Evolutionary conservation across 2,888 invertebrate species (phyloP), one percentile per base, ranked within the genome.

Genomic region (Frankliniella fusca): DNA sequence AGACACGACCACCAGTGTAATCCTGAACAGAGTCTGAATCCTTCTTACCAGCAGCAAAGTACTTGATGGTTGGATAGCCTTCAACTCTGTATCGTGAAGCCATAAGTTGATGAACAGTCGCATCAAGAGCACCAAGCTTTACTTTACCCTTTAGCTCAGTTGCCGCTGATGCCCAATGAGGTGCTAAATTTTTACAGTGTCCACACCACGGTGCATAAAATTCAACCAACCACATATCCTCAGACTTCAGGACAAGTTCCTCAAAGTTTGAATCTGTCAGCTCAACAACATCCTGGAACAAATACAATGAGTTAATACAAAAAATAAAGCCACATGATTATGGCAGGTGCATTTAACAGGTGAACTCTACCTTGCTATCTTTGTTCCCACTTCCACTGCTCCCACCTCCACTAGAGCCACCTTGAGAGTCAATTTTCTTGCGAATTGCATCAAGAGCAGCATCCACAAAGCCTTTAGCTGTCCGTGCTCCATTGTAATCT

Each of bases 141-240:
- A 94, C 95, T 91, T 98, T 98, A 86, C 98, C 99, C 90, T 97
- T 98, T 28, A 99, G 92, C 87, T 98, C 94, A 8, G 93, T 90
- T 27, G 99, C 99, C 2, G 99, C 99, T 87, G 94, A 93, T 18
- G 95, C 95, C 98, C 98, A 99, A 85, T 98, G 95, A 0, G 99
- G 99, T 82, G 95, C 98, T 82, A 99, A 90, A 87, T 94, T 97
- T 90, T 99, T 98, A 90, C 98, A 98, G 88, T 98, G 97, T 9
- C 97, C 97, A 88, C 97, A 98, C 95, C 97, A 97, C 0, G 96
- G 96, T 10, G 99, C 99, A 89, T 93, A 99, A 91, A 99, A 99
- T 89, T 99, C 98, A 2, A 99, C 97, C 85, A 99, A 89, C 98
- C 98, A 99, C 88, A 97, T 91, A 87, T 99, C 98, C 23, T 98